Conservation (phyloP, 2,797 vertebrate species). For the Petrocephalus sullivani region DNA sequence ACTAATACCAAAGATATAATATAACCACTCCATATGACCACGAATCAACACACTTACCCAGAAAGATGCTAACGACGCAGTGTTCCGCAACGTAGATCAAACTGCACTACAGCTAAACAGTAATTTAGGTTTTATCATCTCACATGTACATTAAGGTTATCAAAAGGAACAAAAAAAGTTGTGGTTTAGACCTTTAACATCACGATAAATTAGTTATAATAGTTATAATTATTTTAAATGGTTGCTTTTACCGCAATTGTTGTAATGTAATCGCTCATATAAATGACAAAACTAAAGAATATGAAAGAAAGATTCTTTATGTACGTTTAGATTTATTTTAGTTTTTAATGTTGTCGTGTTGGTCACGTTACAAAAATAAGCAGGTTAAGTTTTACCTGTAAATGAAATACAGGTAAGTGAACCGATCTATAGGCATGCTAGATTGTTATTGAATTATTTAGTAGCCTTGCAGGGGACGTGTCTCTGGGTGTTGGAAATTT, state of each 20-base stretch:
- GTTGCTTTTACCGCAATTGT: background rate
- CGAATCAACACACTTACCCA: background rate
- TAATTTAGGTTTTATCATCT: background rate
- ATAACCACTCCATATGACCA: background rate
- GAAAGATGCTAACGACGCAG: background rate
- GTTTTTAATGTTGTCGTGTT: background rate
- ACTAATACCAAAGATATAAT: background rate
- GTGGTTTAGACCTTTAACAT: background rate
- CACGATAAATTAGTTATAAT: background rate
- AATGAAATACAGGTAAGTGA: background rate
- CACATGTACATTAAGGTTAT: background rate
- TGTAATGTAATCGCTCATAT: background rate
- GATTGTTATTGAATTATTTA: background rate
- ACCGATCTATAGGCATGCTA: background rate
- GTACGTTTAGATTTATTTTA: background rate
- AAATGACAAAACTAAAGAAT: background rate
- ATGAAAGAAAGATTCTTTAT: background rate
- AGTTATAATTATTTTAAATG: background rate
- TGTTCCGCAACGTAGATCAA: background rate
- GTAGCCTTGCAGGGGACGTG: background rate
- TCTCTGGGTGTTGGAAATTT: background rate
- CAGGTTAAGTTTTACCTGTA: background rate
- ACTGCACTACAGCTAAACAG: background rate
- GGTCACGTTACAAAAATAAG: background rate
- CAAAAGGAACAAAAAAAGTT: background rate